phyloP scores from a whole-genome alignment of 2,888 invertebrate genomes.

The Tachina lurida region DNA sequence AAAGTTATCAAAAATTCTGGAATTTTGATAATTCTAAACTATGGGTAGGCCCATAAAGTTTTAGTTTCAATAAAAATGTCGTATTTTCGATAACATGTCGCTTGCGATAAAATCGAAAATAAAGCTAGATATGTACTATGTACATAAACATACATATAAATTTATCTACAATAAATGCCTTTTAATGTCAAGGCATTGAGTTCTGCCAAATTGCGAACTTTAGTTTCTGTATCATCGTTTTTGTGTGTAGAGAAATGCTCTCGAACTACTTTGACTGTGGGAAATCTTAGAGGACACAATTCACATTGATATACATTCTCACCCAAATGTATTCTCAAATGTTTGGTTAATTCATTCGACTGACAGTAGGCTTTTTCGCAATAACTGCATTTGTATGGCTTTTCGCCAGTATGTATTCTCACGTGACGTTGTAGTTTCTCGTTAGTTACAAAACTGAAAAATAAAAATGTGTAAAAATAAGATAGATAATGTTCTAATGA shows the following conservation, averaged over 20 bases:
- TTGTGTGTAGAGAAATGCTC: constrained; percentile 73
- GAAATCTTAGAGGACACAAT: constrained; percentile 74
- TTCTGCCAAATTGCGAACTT: constrained; percentile 62
- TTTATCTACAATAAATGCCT: constrained; percentile 62
- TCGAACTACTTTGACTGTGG: constrained; percentile 69
- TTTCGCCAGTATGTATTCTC: constrained; percentile 84
- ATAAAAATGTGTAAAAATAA: neutral
- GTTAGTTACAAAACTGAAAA: constrained; percentile 84
- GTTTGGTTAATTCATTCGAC: constrained; percentile 77
- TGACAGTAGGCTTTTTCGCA: constrained; percentile 73
- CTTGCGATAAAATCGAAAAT: no score
- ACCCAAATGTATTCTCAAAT: constrained; percentile 84
- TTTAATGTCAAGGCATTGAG: constrained; percentile 60
- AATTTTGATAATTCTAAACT: no score
- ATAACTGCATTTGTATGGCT: constrained; percentile 73
- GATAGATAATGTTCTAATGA: neutral
- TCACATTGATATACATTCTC: constrained; percentile 84
- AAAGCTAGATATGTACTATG: no score
- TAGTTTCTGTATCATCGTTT: constrained; percentile 71
- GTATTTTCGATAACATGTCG: no score
- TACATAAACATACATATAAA: neutral
- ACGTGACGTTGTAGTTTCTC: constrained; percentile 85
- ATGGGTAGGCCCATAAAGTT: no score
- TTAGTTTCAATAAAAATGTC: no score
- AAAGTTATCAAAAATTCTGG: no score